Base-by-base conservation (phyloP, 2,113 vertebrate genomes). In the Strix aluco region DNA sequence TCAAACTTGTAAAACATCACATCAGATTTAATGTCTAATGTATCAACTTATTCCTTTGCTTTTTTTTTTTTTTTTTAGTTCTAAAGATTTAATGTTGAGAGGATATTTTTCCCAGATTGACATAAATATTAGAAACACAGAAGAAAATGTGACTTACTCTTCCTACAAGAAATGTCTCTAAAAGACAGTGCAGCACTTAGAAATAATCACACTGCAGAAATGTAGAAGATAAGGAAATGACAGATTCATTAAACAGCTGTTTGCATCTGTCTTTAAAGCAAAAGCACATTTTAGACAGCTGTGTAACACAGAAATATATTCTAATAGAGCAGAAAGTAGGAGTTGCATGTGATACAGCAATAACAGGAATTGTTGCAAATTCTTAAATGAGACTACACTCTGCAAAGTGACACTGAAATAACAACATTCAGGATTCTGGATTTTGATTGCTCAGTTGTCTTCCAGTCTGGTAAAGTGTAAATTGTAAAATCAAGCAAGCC, bases 1-100 rank as follows among this genome's bases (percentile, higher is more conserved):
- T 96, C 94, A 94, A 85, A 95, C 91, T 95, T 96, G 96, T 97
- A 96, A 96, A 97, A 96, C 89, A 92, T 95, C 92, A 91, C 86
- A 95, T 95, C 95, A 96, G 44, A 92, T 96, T 97, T 94, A 90
- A 96, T 92, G 81, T 85, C 91, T 95, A 90, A 95, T 95, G 36
- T 82, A 95, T 97, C 95, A 95, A 69, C 81, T 94, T 95, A 92
- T 96, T 95, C 88, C 79, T 72, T 88, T 0, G 0, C 61, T 92
- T 94, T 94, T 30, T 36, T 94, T 78, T 69, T 49, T 93, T 83
- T 80, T 47, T 75, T 87, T 55, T 14, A 65, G 51, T 94, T 94
- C n/a, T 91, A 58, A 91, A 95, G 92, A 95, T 95, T 94, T 95
- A 94, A 92, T 91, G 73, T 95, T 94, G 81, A 97, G 62, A 92